Conservation (phyloP, 1,140 invertebrate species). For the Sarcophaga bullata region DNA sequence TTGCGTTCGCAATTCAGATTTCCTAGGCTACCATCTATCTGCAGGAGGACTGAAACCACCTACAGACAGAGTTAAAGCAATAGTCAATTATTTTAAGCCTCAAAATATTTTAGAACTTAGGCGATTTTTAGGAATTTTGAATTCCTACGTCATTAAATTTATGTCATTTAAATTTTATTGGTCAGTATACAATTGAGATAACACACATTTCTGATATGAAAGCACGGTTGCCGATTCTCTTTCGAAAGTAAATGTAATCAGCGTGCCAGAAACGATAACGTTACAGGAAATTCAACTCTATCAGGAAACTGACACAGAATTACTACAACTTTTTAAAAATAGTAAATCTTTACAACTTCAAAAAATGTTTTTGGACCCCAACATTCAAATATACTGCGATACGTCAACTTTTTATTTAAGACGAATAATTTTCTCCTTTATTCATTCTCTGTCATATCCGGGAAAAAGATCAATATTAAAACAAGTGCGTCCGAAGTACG, state of each 20-base stretch:
- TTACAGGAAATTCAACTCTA: background rate
- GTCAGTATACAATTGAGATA: constrained; percentile 18
- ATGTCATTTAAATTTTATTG: constrained; percentile 11
- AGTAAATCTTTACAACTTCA: too few species aligned
- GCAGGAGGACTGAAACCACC: constrained; percentile 45
- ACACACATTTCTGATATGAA: constrained; percentile 16
- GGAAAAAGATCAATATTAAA: constrained; percentile 40
- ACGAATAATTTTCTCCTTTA: background rate
- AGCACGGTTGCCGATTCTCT: constrained; percentile 2
- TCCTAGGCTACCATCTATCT: constrained; percentile 50
- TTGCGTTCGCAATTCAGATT: constrained; percentile 50
- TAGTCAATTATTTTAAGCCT: constrained; percentile 16
- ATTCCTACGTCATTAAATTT: too few species aligned
- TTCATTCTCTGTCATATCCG: constrained; percentile 52
- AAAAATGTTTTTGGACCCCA: too few species aligned
- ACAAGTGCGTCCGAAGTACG: background rate
- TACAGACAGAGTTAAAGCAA: background rate
- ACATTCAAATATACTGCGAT: too few species aligned
- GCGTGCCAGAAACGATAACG: background rate
- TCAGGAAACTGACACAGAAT: background rate
- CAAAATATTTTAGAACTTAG: background rate
- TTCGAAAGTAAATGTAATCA: background rate
- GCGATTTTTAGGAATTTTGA: constrained; percentile 28
- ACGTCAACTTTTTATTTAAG: background rate
- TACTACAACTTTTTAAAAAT: background rate